These are phyloP conservation scores for Heteromurus nitidus DNA, from an alignment of 2,888 invertebrate species.

Conservation along the genomic window DNA sequence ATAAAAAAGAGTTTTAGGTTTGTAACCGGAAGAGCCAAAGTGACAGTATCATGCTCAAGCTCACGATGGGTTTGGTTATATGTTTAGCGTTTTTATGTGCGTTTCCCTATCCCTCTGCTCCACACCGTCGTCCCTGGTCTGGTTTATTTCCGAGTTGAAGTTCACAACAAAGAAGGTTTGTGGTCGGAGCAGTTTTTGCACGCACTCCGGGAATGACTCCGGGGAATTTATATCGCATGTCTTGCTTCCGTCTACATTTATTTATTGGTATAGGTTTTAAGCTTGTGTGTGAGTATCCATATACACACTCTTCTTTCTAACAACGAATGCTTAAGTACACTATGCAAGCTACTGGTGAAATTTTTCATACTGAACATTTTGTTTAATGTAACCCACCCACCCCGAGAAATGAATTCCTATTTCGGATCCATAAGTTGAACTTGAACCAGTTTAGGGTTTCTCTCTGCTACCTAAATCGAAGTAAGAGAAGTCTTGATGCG, in stretches of 20 bases:
- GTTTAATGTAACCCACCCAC: not conserved
- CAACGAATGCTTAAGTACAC: not conserved
- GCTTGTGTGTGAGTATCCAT: not conserved
- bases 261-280: conserved; percentile 19
- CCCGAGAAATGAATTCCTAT: conserved; percentile 33
- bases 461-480: not conserved
- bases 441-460: conserved; percentile 28
- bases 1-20: not conserved
- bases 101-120: no score
- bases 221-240: conserved; percentile 13
- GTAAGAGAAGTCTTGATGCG: no score
- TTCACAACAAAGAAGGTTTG: conserved; percentile 50
- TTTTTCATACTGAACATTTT: not conserved
- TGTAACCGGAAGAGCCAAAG: conserved; percentile 8
- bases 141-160: conserved; percentile 30
- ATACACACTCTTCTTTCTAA: not conserved
- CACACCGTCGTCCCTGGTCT: no score
- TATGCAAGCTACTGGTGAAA: no score
- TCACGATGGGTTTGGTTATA: not conserved
- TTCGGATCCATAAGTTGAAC: conserved; percentile 12
- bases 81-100: not conserved
- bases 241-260: not conserved
- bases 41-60: conserved; percentile 3
- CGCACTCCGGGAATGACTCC: not conserved
- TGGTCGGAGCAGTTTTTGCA: conserved; percentile 53